A percentile compares a stretch with the other conserved stretches of the same genome.
Conservation (phyloP, 2,888 invertebrate species). For the Acanthosoma haemorrhoidale region DNA sequence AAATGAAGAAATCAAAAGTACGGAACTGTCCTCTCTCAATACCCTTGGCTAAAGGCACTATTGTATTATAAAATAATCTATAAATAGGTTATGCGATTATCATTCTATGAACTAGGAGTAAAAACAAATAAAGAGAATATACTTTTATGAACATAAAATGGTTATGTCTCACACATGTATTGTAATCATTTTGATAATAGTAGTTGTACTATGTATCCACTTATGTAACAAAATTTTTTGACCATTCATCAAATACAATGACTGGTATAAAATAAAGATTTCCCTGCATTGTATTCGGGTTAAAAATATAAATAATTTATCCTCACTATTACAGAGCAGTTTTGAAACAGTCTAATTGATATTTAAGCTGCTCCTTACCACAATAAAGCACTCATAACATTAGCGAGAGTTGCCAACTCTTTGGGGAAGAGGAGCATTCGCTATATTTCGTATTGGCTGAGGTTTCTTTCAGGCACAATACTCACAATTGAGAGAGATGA, state of each 20-base stretch:
- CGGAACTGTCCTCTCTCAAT: too few relatives aligned
- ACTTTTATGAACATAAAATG: too few relatives aligned
- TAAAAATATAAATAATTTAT: conserved; percentile 32
- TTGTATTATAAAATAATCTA: too few relatives aligned
- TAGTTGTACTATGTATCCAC: conserved; percentile 52
- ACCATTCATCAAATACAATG: conserved; percentile 56
- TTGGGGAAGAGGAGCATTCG: conserved; percentile 53
- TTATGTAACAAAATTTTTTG: conserved; percentile 49
- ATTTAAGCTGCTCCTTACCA: conserved; percentile 43
- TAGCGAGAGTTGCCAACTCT: conserved; percentile 52
- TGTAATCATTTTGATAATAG: conserved; percentile 46
- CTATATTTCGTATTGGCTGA: conserved; percentile 56
- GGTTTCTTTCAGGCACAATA: conserved; percentile 50
- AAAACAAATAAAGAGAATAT: too few relatives aligned
- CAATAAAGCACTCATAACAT: conserved; percentile 54
- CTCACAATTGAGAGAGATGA: conserved; percentile 51
- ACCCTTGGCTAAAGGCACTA: too few relatives aligned
- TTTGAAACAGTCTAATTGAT: neutral
- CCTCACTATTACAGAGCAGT: neutral
- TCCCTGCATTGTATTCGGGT: conserved; percentile 45
- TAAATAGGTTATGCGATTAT: too few relatives aligned
- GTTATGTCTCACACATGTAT: conserved; percentile 45
- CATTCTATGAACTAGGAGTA: too few relatives aligned
- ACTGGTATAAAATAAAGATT: conserved; percentile 49
- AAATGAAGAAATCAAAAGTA: too few relatives aligned